phyloP scores from a whole-genome alignment of 2,113 vertebrate species.

The Andinoacara biseriatus region DNA sequence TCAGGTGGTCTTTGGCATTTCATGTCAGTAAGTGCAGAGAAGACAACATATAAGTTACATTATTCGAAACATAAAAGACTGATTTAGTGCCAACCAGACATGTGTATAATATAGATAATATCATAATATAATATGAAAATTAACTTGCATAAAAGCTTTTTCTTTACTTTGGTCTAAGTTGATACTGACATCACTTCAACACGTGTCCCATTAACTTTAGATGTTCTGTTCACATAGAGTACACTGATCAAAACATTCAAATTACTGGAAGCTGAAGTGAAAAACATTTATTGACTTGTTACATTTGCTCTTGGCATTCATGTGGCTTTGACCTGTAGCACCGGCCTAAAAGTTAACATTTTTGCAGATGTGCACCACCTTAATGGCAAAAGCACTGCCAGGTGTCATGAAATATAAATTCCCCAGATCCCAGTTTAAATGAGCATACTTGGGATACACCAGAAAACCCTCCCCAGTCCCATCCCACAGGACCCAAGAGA shows the following conservation, averaged over 20 bases:
- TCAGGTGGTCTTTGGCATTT: constrained; percentile 1
- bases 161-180: not conserved
- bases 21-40: constrained; percentile 23
- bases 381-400: not conserved
- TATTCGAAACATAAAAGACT: constrained; percentile 19
- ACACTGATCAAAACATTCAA: no score
- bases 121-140: not conserved
- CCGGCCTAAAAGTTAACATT: not conserved
- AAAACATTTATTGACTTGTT: not conserved
- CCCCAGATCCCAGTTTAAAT: not conserved
- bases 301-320: not conserved
- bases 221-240: not conserved
- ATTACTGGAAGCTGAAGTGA: not conserved
- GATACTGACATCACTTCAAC: not conserved
- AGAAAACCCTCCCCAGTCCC: not conserved
- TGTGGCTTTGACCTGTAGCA: not conserved
- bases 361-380: not conserved
- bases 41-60: constrained; percentile 10
- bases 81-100: constrained; percentile 14
- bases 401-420: not conserved
- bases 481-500: not conserved
- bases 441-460: not conserved
- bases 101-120: no score
- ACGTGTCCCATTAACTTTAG: not conserved
- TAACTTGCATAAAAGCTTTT: not conserved